These are phyloP conservation scores for Archips xylosteana DNA, from an alignment of 2,888 invertebrate species.

Conservation along the genomic window DNA sequence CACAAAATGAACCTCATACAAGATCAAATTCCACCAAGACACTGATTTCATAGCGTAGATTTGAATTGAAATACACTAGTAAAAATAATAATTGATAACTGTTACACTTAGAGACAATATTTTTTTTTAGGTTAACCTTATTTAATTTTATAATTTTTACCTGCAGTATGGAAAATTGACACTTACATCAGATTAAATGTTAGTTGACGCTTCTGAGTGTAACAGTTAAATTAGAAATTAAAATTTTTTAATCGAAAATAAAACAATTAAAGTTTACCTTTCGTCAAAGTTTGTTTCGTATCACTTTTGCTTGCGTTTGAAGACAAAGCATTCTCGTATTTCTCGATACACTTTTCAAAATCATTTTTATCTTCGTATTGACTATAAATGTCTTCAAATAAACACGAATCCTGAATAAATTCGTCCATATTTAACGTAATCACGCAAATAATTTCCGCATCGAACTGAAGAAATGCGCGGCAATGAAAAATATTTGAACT, in stretches of 20 bases:
- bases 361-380: constrained; percentile 63
- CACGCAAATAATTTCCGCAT: constrained; percentile 25
- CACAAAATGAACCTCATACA: no score
- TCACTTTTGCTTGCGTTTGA: constrained; percentile 32
- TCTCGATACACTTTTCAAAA: constrained; percentile 47
- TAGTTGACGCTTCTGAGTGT: neutral
- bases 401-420: constrained; percentile 44
- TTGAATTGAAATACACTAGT: no score
- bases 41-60: no score
- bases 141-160: no score
- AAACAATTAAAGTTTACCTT: constrained; percentile 34
- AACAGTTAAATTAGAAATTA: neutral
- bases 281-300: constrained; percentile 26
- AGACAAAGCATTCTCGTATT: constrained; percentile 42
- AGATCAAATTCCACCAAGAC: no score
- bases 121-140: no score
- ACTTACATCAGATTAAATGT: neutral
- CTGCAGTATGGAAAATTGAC: no score
- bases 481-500: constrained; percentile 44
- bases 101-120: no score
- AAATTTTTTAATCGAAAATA: neutral
- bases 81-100: no score
- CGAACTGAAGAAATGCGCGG: constrained; percentile 28
- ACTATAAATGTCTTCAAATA: constrained; percentile 58
- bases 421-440: constrained; percentile 53